A percentile compares a stretch with the other conserved stretches of the same genome.
phyloP scores from a whole-genome alignment of 2,888 invertebrate genomes.

The Plemyria rubiginata region DNA sequence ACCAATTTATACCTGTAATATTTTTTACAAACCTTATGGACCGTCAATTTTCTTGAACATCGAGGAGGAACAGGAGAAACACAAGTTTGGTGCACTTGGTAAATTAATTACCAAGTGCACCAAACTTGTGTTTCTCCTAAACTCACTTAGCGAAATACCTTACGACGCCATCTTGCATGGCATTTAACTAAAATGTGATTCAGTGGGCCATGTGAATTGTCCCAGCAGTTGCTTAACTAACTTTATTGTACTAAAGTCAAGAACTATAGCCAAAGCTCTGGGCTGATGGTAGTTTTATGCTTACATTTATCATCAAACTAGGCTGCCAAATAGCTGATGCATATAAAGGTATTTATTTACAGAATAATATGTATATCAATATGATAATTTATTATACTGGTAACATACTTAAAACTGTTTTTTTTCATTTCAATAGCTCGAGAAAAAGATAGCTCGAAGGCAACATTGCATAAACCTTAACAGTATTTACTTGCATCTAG shows the following conservation, averaged over 20 bases:
- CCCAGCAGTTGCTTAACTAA: not conserved
- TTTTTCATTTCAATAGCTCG: too few relatives aligned
- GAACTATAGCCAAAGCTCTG: not conserved
- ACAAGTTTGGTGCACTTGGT: too few relatives aligned
- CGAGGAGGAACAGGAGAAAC: too few relatives aligned
- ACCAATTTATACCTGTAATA: conserved; percentile 37
- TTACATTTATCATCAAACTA: too few relatives aligned
- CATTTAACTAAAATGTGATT: not conserved
- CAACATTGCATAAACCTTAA: too few relatives aligned
- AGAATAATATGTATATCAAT: too few relatives aligned
- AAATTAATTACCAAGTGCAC: not conserved
- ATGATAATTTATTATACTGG: too few relatives aligned
- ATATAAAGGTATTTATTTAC: too few relatives aligned
- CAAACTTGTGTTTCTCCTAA: not conserved
- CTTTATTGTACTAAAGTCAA: not conserved
- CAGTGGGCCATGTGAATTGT: not conserved
- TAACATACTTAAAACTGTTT: too few relatives aligned
- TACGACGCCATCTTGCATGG: not conserved
- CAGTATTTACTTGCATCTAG: too few relatives aligned
- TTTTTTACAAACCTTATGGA: not conserved
- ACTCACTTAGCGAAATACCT: not conserved
- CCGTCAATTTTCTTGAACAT: not conserved
- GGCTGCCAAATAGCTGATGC: too few relatives aligned
- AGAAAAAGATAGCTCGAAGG: too few relatives aligned
- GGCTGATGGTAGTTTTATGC: not conserved